Evolutionary conservation across 2,888 invertebrate genomes (phyloP).

Genomic region (Suillia variegata): DNA sequence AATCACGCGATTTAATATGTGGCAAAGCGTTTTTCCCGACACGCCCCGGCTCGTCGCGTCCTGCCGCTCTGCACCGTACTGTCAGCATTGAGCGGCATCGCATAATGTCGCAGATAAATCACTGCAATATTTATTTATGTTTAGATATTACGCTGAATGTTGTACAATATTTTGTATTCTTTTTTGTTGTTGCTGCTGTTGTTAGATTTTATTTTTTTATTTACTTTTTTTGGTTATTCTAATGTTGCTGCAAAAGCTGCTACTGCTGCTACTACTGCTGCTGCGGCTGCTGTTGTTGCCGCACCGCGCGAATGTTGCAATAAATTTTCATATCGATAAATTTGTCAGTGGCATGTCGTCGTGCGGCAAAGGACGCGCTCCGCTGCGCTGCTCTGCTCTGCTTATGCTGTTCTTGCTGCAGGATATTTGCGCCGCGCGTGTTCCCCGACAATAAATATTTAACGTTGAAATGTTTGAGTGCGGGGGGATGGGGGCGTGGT

Average conservation of each 20-base stretch:
- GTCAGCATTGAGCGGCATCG: not conserved
- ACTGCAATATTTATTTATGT: slow-evolving; percentile 22
- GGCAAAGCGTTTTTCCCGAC: no score
- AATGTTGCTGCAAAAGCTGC: not conserved
- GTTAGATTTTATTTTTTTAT: no score
- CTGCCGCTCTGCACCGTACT: no score
- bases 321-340: slow-evolving; percentile 22
- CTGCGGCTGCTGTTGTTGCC: not conserved
- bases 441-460: slow-evolving; percentile 5
- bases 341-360: slow-evolving; percentile 15
- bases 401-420: no score
- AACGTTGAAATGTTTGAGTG: slow-evolving; percentile 3
- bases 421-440: not conserved
- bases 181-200: not conserved
- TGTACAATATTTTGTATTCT: slow-evolving; percentile 1
- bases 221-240: no score
- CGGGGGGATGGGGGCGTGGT: not conserved
- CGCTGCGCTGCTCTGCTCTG: no score
- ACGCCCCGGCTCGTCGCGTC: no score
- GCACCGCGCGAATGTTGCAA: slow-evolving; percentile 2
- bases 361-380: no score
- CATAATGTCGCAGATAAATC: slow-evolving; percentile 21
- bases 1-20: no score
- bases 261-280: not conserved
- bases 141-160: not conserved